Percentiles rank a stretch among this genome's conserved stretches.
phyloP scores from a whole-genome alignment of 2,797 vertebrate genomes.

The Acanthurus tractus region DNA sequence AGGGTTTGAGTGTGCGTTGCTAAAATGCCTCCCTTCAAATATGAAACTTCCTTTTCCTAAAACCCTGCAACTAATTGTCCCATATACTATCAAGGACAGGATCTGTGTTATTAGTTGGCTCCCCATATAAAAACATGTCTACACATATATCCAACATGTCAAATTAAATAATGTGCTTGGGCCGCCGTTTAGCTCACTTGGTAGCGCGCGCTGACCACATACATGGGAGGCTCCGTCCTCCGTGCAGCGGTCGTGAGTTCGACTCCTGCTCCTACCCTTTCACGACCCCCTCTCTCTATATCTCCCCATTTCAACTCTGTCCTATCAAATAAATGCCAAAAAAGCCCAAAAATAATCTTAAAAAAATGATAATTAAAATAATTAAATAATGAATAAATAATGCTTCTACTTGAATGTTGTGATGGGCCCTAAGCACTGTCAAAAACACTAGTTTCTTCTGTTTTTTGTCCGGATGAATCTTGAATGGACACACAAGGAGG shows the following conservation, averaged over 20 bases:
- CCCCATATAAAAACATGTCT: not conserved
- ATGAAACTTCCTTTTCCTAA: not conserved
- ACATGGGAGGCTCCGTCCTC: no score
- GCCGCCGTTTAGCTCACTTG: no score
- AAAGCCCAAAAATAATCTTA: no score
- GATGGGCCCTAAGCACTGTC: not conserved
- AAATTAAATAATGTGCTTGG: not conserved
- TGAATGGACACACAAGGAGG: not conserved
- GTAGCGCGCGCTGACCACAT: no score
- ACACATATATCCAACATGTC: no score
- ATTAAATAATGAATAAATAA: no score
- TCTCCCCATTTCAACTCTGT: no score
- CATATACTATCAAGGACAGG: not conserved
- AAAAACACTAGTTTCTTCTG: not conserved
- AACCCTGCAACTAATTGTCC: not conserved
- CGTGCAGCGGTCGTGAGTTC: no score
- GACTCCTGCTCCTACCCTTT: no score
- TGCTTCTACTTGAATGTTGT: not conserved
- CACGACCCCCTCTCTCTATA: no score
- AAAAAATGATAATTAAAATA: no score
- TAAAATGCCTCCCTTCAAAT: not conserved
- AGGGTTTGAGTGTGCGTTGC: not conserved
- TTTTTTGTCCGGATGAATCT: not conserved
- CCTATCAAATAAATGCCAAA: no score
- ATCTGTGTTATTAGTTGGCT: not conserved